A percentile compares a stretch with the other conserved stretches of the same genome.
Evolutionary conservation across 2,113 vertebrate species (phyloP).

Genomic region (Apus apus): DNA sequence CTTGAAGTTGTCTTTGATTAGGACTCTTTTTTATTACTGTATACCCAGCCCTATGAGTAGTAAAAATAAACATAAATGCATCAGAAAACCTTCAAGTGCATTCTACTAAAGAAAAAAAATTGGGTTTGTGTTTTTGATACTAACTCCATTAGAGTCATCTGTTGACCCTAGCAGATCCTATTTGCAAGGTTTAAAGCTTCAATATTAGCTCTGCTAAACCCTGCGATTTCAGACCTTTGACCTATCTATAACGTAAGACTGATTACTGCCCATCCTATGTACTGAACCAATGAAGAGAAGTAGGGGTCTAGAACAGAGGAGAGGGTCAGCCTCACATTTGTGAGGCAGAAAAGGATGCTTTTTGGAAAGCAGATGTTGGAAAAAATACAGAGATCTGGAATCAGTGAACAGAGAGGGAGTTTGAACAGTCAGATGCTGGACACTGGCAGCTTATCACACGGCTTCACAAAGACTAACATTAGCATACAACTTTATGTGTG

Average conservation of each 20-base stretch:
- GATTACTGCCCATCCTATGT: background rate
- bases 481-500: background rate
- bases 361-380: background rate
- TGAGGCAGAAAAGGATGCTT: background rate
- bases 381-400: background rate
- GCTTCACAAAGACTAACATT: background rate
- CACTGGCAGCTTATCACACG: background rate
- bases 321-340: background rate
- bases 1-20: background rate
- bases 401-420: background rate
- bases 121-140: background rate
- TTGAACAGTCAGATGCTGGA: background rate
- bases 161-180: background rate
- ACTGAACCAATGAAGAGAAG: background rate
- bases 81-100: background rate
- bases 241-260: background rate
- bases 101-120: background rate
- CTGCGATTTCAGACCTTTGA: slow-evolving; percentile 16
- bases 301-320: background rate
- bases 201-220: background rate
- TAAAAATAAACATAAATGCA: background rate
- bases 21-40: background rate
- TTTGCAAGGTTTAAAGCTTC: background rate
- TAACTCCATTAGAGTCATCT: background rate
- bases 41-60: background rate